Evolutionary conservation across 1,140 invertebrate genomes (phyloP).

Genomic region (Melanaphis sacchari): DNA sequence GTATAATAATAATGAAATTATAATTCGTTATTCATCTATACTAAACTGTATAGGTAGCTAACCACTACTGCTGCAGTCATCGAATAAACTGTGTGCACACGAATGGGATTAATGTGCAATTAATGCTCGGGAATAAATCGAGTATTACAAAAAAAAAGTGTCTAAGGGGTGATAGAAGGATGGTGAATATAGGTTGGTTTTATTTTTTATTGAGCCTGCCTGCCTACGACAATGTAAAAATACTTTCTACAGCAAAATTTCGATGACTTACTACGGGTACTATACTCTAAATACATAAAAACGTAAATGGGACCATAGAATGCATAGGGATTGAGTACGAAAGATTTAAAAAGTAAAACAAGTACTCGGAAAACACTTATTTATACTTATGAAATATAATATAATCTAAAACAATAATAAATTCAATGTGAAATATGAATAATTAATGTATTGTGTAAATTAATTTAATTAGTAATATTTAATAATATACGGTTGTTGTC

Average conservation of each 20-base stretch:
- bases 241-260: background rate
- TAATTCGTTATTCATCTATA: background rate
- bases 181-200: background rate
- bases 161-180: too few relatives aligned
- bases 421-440: background rate
- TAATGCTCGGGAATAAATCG: background rate
- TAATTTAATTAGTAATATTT: background rate
- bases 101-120: constrained; percentile 14
- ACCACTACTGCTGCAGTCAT: background rate
- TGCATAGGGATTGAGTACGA: background rate
- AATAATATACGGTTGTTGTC: background rate
- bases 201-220: background rate
- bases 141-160: background rate
- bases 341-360: background rate
- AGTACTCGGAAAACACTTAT: background rate
- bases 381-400: background rate
- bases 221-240: background rate
- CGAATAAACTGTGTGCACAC: background rate
- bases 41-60: background rate
- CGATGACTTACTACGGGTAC: background rate
- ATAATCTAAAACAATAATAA: background rate
- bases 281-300: background rate
- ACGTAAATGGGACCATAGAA: too few relatives aligned
- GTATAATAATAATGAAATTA: background rate
- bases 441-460: background rate